Evolutionary conservation across 2,888 invertebrate species (phyloP), one percentile per base, ranked within the genome.

Genomic region (Germaria angustata): DNA sequence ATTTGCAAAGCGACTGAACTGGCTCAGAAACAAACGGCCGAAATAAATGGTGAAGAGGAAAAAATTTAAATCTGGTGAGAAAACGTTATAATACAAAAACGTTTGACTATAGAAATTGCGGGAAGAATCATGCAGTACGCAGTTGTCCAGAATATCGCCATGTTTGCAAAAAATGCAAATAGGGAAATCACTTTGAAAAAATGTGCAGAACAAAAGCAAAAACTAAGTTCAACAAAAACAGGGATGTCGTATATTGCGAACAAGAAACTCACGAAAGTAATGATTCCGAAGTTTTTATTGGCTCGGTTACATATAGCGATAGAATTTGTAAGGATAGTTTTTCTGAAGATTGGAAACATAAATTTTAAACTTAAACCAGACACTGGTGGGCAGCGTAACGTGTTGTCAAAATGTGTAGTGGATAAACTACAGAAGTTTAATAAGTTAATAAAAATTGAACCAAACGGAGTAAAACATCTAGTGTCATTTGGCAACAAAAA

Each of bases 161-260:
- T 39, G 9, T 68, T 32, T 68, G 68, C 3, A 55, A n/a, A n/a
- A n/a, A n/a, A n/a, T n/a, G n/a, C n/a, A n/a, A n/a, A n/a, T n/a
- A n/a, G n/a, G n/a, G n/a, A n/a, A n/a, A n/a, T n/a, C n/a, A n/a
- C n/a, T n/a, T n/a, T n/a, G n/a, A n/a, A n/a, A n/a, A n/a, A n/a
- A n/a, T n/a, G n/a, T n/a, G n/a, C n/a, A n/a, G n/a, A n/a, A n/a
- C n/a, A n/a, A n/a, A n/a, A n/a, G n/a, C n/a, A n/a, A n/a, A n/a
- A n/a, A n/a, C n/a, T n/a, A n/a, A n/a, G n/a, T n/a, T n/a, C n/a
- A n/a, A n/a, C 20, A 36, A 49, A 65, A 49, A 53, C 61, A 44
- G 44, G 7, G 44, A 63, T 28, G 44, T 63, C 28, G 61, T 24
- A 17, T 63, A 44, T 44, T 63, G 61, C 11, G 61, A 61, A 61